Conservation (phyloP, 2,888 invertebrate genomes). For the Phortica okadai region DNA sequence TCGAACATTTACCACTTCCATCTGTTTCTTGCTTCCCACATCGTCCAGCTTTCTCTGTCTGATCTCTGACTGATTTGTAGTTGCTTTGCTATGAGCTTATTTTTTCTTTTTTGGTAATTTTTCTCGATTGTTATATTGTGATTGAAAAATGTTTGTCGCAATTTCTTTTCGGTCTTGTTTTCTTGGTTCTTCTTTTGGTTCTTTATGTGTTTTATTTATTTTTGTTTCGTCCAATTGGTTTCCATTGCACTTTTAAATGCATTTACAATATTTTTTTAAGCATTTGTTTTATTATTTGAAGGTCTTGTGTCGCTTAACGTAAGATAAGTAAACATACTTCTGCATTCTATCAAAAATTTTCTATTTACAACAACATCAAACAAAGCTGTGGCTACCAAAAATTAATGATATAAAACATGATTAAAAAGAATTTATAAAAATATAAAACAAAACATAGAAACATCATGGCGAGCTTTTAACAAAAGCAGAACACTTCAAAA, state of each 20-base stretch:
- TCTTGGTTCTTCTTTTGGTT: neutral
- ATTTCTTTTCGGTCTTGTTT: neutral
- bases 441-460: too few species aligned
- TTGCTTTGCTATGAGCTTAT: neutral
- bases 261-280: neutral
- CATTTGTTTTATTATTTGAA: neutral
- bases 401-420: too few species aligned
- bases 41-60: conserved; percentile 32
- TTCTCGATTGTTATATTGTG: conserved; percentile 63
- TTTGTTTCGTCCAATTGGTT: neutral
- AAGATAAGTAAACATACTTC: too few species aligned
- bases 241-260: neutral
- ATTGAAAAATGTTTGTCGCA: conserved; percentile 43
- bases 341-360: too few species aligned
- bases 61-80: conserved; percentile 3
- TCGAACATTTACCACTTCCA: conserved; percentile 50
- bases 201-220: neutral
- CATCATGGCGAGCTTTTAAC: too few species aligned
- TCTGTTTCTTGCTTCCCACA: conserved; percentile 53
- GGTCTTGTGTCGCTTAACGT: neutral
- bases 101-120: conserved; percentile 51
- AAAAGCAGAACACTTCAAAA: too few species aligned
- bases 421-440: too few species aligned
- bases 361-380: too few species aligned
- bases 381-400: too few species aligned